Evolutionary conservation across 2,113 vertebrate species (phyloP).

Genomic region (Eulacestoma nigropectus): DNA sequence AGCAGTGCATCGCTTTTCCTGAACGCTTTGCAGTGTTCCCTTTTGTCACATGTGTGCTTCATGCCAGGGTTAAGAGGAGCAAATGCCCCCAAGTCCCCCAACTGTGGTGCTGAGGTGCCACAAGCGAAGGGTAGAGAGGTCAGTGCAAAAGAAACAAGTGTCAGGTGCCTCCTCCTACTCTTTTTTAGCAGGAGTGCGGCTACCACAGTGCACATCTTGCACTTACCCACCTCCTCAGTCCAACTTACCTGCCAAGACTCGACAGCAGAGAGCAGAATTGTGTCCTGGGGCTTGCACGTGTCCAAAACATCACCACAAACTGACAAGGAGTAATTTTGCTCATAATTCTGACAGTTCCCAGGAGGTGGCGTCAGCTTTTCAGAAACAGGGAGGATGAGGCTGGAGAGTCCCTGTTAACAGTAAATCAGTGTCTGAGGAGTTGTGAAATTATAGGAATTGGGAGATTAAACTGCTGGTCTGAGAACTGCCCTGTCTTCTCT

Average conservation of each 20-base stretch:
- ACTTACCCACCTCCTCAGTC: background rate
- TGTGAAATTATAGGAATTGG: background rate
- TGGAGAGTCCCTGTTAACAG: background rate
- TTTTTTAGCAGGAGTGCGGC: background rate
- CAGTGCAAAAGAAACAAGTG: background rate
- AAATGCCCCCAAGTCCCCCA: background rate
- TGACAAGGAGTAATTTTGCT: background rate
- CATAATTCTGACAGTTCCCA: background rate
- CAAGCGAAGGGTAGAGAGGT: background rate
- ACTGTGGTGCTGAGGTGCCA: background rate
- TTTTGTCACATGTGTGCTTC: background rate
- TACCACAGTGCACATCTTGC: background rate
- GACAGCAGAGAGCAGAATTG: background rate
- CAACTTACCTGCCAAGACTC: background rate
- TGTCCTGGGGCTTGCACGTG: background rate
- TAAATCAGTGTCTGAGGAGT: background rate
- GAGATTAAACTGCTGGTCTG: background rate
- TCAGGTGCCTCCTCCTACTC: background rate
- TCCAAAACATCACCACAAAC: background rate
- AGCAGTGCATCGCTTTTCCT: background rate
- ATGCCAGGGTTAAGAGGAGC: background rate
- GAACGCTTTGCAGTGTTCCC: background rate
- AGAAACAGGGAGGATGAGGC: background rate
- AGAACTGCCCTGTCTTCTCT: background rate
- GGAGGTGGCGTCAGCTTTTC: constrained; percentile 29